Conservation (phyloP, 2,797 vertebrate genomes). For the Zenarchopterus dispar region DNA sequence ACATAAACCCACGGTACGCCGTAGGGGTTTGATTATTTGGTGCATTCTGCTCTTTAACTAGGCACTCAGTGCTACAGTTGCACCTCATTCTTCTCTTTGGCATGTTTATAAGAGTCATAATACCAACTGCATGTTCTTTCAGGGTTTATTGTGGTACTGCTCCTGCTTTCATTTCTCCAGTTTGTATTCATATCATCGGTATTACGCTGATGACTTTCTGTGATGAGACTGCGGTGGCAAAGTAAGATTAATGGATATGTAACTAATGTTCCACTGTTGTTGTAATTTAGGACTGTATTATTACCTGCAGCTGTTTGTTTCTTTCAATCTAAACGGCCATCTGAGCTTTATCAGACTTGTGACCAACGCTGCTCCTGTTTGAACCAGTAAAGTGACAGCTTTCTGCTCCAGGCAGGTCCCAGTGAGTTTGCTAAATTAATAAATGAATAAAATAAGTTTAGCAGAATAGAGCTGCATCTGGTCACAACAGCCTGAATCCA, state of each 20-base stretch:
- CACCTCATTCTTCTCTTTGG: neutral
- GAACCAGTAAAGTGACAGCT: too few species aligned
- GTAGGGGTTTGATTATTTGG: neutral
- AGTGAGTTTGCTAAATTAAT: too few species aligned
- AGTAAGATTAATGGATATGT: constrained; percentile 1
- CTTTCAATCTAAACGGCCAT: neutral
- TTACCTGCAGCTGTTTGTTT: neutral
- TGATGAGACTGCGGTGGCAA: neutral
- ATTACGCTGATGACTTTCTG: constrained; percentile 9
- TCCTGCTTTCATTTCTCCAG: constrained; percentile 9
- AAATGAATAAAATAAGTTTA: too few species aligned
- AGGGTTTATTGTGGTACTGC: constrained; percentile 1
- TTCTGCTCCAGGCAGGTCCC: too few species aligned
- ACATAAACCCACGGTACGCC: neutral
- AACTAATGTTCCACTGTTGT: neutral
- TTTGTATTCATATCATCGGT: neutral
- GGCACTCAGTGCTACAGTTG: neutral
- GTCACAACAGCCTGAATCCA: too few species aligned
- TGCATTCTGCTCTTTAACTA: neutral
- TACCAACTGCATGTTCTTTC: neutral
- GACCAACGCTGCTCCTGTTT: neutral
- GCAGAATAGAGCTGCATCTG: too few species aligned
- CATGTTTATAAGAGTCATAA: constrained; percentile 7
- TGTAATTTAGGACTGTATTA: constrained; percentile 6
- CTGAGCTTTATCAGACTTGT: neutral